Conservation (phyloP, 2,797 vertebrate species). For the Anguilla obscura region DNA sequence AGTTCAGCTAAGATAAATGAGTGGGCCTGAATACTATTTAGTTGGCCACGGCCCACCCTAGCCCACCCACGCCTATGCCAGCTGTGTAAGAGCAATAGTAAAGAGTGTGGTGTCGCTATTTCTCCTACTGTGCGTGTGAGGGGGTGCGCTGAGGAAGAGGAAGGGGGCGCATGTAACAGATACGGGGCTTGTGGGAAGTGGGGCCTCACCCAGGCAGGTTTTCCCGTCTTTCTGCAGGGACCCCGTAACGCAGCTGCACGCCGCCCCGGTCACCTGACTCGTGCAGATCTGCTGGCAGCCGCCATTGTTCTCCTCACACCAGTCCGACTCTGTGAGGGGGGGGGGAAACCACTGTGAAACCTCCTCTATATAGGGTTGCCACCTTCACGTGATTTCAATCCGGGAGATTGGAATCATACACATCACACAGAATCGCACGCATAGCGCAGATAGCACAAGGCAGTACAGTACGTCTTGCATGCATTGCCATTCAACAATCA, state of each 20-base stretch:
- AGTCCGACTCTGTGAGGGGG: constrained; percentile 78
- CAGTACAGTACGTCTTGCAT: too few relatives aligned
- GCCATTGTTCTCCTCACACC: constrained; percentile 88
- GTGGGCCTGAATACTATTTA: too few relatives aligned
- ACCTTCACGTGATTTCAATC: too few relatives aligned
- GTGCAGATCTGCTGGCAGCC: constrained; percentile 97
- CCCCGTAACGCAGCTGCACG: constrained; percentile 95
- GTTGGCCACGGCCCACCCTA: neutral
- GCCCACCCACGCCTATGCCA: neutral
- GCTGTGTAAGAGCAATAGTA: neutral
- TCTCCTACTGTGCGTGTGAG: neutral
- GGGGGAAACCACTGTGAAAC: neutral
- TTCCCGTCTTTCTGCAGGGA: constrained; percentile 87
- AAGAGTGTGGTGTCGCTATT: neutral
- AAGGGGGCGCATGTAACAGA: neutral
- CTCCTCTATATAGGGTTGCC: neutral
- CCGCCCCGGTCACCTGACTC: constrained; percentile 76
- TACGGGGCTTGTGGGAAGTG: too few relatives aligned
- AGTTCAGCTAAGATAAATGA: neutral
- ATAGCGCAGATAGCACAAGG: too few relatives aligned
- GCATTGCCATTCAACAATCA: too few relatives aligned
- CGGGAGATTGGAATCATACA: too few relatives aligned
- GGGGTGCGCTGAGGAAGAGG: neutral
- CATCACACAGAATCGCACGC: too few relatives aligned
- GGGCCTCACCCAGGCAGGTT: constrained; percentile 83